Evolutionary conservation across 1,140 invertebrate genomes (phyloP), one percentile per base, ranked within the genome.

Genomic region (Lutraria rhynchaena): DNA sequence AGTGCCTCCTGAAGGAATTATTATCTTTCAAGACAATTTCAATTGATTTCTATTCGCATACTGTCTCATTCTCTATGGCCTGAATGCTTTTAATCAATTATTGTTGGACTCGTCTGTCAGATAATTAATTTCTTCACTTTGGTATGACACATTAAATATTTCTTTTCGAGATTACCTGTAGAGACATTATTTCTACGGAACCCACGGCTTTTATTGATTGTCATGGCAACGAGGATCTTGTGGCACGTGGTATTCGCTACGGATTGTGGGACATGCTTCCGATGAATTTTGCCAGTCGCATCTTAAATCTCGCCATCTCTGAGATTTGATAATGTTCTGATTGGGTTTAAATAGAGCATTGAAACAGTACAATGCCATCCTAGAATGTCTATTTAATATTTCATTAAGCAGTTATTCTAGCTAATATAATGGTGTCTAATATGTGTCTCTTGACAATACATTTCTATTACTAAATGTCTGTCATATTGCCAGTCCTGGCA

Each of bases 111-210:
- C 35, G 35, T 44, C 60, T 67, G 75, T 55, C 75, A 63, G 75
- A 77, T 77, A 77, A 77, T 77, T 77, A 77, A 77, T 77, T 51
- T 77, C 58, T 77, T 63, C 75, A 77, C 75, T 77, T 77, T 44
- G 63, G 15, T 67, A 77, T 77, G 75, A 77, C 75, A 77, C 74
- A 77, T 77, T 77, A 77, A 67, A 77, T 77, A 77, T 77, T 77
- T 77, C 75, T 77, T 77, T 67, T 77, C 63, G 60, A 65, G 75
- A 77, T 67, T 77, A 67, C 75, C 75, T 77, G 75, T 65, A 17
- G 75, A 77, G 75, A 65, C 60, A 77, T 35, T 67, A 77, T 77
- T 77, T 77, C 60, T 65, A 29, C 57, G 13, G 61, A 67, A 49
- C 75, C 75, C 37, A 31, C 37, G 75, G 75, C 75, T 46, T 69